A percentile compares a stretch with the other conserved stretches of the same genome.
These are phyloP conservation scores for Drosophila guanche DNA, from an alignment of 1,140 invertebrate genomes.

Conservation along the genomic window DNA sequence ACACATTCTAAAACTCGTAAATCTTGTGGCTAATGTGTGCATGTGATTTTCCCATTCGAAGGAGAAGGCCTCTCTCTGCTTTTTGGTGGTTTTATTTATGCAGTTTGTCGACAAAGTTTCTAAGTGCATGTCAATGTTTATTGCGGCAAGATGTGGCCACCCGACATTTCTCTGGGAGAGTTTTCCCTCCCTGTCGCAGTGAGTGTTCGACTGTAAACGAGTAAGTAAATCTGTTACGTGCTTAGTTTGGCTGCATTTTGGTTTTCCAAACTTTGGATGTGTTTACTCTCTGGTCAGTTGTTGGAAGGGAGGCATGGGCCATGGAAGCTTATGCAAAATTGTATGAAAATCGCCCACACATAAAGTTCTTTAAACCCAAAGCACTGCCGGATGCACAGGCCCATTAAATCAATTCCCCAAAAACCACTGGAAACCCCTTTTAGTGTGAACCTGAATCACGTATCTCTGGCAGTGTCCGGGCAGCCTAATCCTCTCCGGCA, in stretches of 20 bases:
- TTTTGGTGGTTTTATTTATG: conserved; percentile 40
- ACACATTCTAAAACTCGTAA: conserved; percentile 33
- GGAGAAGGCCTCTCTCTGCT: conserved; percentile 8
- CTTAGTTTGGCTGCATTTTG: conserved; percentile 14
- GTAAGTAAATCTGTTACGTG: conserved; percentile 45
- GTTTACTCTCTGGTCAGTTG: conserved; percentile 13
- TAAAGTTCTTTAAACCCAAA: conserved; percentile 7
- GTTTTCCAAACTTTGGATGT: conserved; percentile 5
- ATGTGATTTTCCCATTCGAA: conserved; percentile 29
- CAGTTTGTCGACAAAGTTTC: conserved; percentile 58
- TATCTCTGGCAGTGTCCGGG: conserved; percentile 1
- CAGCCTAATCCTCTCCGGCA: conserved; percentile 12
- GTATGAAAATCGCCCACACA: too few species aligned
- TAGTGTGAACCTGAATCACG: not conserved
- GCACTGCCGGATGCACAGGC: not conserved
- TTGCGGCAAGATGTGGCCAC: conserved; percentile 48
- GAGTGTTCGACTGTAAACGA: conserved; percentile 9
- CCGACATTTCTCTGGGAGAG: not conserved
- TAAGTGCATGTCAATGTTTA: conserved; percentile 69
- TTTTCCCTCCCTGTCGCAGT: too few species aligned
- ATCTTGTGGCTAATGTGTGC: conserved; percentile 40
- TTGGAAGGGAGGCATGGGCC: too few species aligned
- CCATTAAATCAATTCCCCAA: conserved; percentile 30
- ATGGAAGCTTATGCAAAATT: too few species aligned
- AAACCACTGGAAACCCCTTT: not conserved